Base-by-base conservation (phyloP, 2,888 invertebrate species). In the Xanthia togata region DNA sequence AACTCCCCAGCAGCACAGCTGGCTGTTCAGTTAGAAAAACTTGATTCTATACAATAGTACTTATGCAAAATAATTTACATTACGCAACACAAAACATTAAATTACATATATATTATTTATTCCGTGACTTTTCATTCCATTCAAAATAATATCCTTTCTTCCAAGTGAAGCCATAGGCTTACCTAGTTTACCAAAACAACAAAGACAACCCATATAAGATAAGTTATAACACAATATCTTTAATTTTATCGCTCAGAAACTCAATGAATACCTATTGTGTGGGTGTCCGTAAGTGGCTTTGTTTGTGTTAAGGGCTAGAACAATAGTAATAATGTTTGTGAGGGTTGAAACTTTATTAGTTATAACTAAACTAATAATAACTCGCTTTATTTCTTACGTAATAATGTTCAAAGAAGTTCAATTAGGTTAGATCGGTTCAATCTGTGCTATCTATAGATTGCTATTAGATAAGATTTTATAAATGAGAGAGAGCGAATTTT, bases 211-310 rank as follows among this genome's bases (percentile, higher is more conserved):
- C 14, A 26, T 57, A 47, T 8, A 47, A 35, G 35, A 76, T 59
- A 64, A 78, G 74, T 84, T 68, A 84, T 38, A 63, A 26, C 44
- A 47, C 67, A 53, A 84, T 82, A 73, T 81, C 85, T 84, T 70
- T 47, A 68, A 84, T 82, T 84, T 74, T 64, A 84, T 82, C 81
- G 35, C 44, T 14, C 35, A 38, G 41, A 41, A 41, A 44, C 57
- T 72, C 85, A 70, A 70, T 81, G 62, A 81, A 70, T 70, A 74
- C 41, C 17, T 62, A 80, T 84, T 74, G 65, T 67, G 53, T 67
- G 8, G 38, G 62, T 12, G 73, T 70, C n/a, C 1, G 5, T 73
- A 47, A 83, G 35, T 50, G 44, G n/a, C 70, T 67, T 84, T 80
- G 81, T 73, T 84, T 63, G 67, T 79, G 8, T 26, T 9, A 35